These are phyloP conservation scores for Agrotis puta DNA, from an alignment of 2,888 invertebrate genomes.

Conservation along the genomic window DNA sequence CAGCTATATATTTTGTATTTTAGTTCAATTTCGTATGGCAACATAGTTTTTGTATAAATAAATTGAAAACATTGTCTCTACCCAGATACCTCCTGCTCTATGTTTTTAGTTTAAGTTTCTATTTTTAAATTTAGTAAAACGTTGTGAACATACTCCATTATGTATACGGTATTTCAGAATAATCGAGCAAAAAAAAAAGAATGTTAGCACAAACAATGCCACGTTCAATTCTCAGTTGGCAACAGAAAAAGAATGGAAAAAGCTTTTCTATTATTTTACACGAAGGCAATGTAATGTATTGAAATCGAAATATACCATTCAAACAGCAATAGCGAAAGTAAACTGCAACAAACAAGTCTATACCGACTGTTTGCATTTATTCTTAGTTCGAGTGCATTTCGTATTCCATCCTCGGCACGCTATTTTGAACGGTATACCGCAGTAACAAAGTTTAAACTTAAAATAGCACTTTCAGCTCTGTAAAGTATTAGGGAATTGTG, in stretches of 20 bases:
- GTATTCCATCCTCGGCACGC: slow-evolving; percentile 25
- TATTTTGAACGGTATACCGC: slow-evolving; percentile 37
- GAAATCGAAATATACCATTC: slow-evolving; percentile 56
- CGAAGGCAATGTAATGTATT: slow-evolving; percentile 54
- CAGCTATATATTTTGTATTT: slow-evolving; percentile 39
- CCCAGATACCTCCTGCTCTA: slow-evolving; percentile 23
- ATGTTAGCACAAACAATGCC: slow-evolving; percentile 31
- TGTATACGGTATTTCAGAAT: slow-evolving; percentile 18
- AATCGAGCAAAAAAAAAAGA: slow-evolving; percentile 28
- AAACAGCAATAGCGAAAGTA: slow-evolving; percentile 57
- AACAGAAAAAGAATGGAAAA: slow-evolving; percentile 47
- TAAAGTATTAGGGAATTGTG: slow-evolving; percentile 51
- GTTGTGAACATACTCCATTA: slow-evolving; percentile 33
- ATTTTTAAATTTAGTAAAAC: slow-evolving; percentile 11
- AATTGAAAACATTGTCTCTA: background rate
- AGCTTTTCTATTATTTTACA: slow-evolving; percentile 56
- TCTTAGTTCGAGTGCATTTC: slow-evolving; percentile 60
- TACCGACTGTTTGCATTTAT: slow-evolving; percentile 59
- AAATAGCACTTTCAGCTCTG: slow-evolving; percentile 14
- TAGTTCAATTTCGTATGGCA: slow-evolving; percentile 23
- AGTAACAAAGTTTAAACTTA: slow-evolving; percentile 32
- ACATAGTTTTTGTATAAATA: slow-evolving; percentile 5
- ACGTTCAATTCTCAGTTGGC: slow-evolving; percentile 42
- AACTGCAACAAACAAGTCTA: slow-evolving; percentile 58
- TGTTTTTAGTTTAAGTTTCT: slow-evolving; percentile 31